These are phyloP conservation scores for Idaea straminata DNA, from an alignment of 2,888 invertebrate genomes.

Conservation along the genomic window DNA sequence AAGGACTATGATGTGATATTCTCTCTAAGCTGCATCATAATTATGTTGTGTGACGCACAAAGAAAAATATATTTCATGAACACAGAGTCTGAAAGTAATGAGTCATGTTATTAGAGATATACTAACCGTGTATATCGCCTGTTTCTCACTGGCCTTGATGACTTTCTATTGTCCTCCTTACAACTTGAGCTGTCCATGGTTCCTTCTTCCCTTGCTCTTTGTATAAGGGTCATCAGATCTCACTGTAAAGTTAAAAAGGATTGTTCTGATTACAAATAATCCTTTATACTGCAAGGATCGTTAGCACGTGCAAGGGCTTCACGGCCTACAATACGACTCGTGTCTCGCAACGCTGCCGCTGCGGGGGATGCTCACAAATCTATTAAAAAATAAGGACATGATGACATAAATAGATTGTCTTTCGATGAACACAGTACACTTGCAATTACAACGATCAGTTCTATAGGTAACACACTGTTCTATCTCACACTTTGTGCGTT, in stretches of 20 bases:
- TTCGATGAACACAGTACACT: constrained; percentile 55
- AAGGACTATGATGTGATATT: constrained; percentile 1
- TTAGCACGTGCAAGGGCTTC: constrained; percentile 71
- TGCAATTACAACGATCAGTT: constrained; percentile 54
- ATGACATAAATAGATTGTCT: constrained; percentile 77
- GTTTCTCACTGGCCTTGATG: constrained; percentile 84
- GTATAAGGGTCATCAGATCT: constrained; percentile 68
- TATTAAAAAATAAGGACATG: constrained; percentile 80
- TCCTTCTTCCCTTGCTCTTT: constrained; percentile 46
- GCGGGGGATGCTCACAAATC: constrained; percentile 78
- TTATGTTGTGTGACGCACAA: constrained; percentile 63
- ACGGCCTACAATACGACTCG: constrained; percentile 66
- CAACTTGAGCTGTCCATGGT: constrained; percentile 59
- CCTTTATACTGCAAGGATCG: constrained; percentile 32
- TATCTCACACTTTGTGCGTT: constrained; percentile 54
- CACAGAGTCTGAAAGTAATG: constrained; percentile 57
- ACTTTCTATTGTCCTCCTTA: constrained; percentile 72
- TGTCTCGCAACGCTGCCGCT: constrained; percentile 60
- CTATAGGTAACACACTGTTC: constrained; percentile 54
- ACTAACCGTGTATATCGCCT: constrained; percentile 86
- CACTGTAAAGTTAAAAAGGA: constrained; percentile 29
- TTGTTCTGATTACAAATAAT: constrained; percentile 24
- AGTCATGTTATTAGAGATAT: constrained; percentile 52
- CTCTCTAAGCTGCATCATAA: constrained; percentile 3
- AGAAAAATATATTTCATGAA: constrained; percentile 57